Percentiles rank a stretch among this genome's conserved stretches.
Conservation (phyloP, 2,797 vertebrate species). For the Nyctibius grandis region DNA sequence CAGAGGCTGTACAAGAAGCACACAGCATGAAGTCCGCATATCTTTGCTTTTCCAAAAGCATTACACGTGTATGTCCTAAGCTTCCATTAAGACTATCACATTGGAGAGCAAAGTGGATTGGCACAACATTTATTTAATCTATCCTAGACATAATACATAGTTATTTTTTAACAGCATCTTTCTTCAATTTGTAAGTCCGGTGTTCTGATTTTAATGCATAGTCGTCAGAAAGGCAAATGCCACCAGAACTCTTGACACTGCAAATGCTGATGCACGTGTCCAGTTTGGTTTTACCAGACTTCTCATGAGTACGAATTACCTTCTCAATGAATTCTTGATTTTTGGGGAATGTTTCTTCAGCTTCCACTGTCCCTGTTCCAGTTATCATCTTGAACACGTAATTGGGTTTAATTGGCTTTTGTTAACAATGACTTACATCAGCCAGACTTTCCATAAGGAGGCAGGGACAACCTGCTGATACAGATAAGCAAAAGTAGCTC, state of each 20-base stretch:
- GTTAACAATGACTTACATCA: rapidly evolving
- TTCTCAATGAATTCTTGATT: not conserved
- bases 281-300: not conserved
- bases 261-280: not conserved
- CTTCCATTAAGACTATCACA: not conserved
- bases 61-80: not conserved
- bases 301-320: not conserved
- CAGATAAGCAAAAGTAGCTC: slow-evolving; percentile 17
- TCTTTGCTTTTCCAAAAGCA: not conserved
- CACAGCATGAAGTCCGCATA: not conserved
- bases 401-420: not conserved
- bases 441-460: not conserved
- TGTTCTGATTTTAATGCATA: not conserved
- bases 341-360: not conserved
- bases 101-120: not conserved
- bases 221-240: not conserved
- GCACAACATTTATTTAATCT: not conserved
- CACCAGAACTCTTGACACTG: not conserved
- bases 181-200: not conserved
- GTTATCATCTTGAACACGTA: not conserved
- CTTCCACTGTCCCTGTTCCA: not conserved
- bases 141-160: not conserved
- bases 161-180: not conserved
- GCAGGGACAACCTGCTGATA: not conserved
- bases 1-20: not conserved